Evolutionary conservation across 2,888 invertebrate genomes (phyloP).

Genomic region (Troides aeacus): DNA sequence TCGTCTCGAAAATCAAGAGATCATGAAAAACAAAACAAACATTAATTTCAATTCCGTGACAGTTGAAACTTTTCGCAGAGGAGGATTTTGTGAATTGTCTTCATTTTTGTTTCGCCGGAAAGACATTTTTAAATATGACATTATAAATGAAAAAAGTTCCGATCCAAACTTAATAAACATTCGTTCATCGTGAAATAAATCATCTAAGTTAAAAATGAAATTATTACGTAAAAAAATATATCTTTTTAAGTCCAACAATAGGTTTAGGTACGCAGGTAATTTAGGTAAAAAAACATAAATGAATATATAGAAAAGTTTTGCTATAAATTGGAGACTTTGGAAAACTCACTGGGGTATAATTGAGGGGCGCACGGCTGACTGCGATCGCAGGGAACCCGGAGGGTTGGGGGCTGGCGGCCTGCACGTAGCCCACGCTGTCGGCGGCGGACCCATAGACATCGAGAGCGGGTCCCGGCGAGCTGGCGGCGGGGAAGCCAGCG

Average conservation of each 20-base stretch:
- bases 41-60: slow-evolving; percentile 77
- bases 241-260: background rate
- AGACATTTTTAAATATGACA: slow-evolving; percentile 73
- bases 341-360: slow-evolving; percentile 93
- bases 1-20: slow-evolving; percentile 64
- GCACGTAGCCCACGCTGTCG: slow-evolving; percentile 96
- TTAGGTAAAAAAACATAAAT: background rate
- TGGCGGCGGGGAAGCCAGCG: slow-evolving; percentile 93
- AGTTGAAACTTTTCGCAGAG: slow-evolving; percentile 72
- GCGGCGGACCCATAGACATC: slow-evolving; percentile 96
- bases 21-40: slow-evolving; percentile 75
- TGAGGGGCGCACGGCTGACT: slow-evolving; percentile 95
- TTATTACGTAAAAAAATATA: slow-evolving; percentile 5
- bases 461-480: slow-evolving; percentile 94
- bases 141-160: slow-evolving; percentile 79
- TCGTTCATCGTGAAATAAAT: slow-evolving; percentile 75
- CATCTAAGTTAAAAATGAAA: slow-evolving; percentile 47
- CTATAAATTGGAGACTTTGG: slow-evolving; percentile 2
- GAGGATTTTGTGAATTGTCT: slow-evolving; percentile 75
- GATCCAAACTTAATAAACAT: slow-evolving; percentile 76
- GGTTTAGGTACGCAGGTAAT: too few species aligned
- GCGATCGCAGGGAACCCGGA: slow-evolving; percentile 96
- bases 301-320: slow-evolving; percentile 3
- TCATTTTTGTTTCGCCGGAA: slow-evolving; percentile 69
- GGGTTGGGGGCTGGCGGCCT: slow-evolving; percentile 98